These are phyloP conservation scores for Scolopax rusticola DNA, from an alignment of 2,797 vertebrate genomes.

Conservation along the genomic window DNA sequence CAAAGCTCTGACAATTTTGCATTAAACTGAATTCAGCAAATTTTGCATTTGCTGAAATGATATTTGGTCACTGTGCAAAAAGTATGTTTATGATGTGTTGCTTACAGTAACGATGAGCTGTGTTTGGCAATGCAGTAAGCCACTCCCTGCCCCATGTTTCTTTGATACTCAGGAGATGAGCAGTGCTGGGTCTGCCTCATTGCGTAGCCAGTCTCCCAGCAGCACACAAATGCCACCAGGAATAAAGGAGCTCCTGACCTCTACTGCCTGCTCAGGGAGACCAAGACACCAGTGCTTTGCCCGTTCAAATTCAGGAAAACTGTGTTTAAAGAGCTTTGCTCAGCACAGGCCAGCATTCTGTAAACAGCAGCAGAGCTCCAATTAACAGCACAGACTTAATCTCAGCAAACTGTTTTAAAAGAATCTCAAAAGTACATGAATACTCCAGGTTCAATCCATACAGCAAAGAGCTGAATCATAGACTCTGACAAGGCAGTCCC, in stretches of 20 bases:
- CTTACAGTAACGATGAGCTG: neutral
- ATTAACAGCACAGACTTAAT: conserved; percentile 59
- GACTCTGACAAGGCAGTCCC: conserved; percentile 52
- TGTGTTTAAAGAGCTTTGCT: conserved; percentile 37
- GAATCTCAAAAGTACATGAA: neutral
- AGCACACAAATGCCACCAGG: conserved; percentile 29
- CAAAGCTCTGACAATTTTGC: neutral
- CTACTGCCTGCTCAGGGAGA: conserved; percentile 7
- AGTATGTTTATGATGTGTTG: neutral
- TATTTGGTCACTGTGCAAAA: neutral
- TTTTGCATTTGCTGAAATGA: neutral
- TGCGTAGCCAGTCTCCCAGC: neutral
- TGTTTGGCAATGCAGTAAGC: neutral
- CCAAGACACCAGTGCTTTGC: neutral
- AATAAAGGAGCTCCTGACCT: conserved; percentile 9
- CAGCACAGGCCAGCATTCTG: conserved; percentile 34
- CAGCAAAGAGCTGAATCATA: conserved; percentile 64
- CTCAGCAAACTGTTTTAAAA: conserved; percentile 37
- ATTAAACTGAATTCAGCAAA: neutral
- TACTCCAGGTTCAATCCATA: conserved; percentile 53
- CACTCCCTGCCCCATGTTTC: neutral
- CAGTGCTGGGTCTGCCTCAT: neutral
- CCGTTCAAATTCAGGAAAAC: conserved; percentile 32
- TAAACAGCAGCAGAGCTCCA: conserved; percentile 43
- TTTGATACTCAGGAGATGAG: neutral